phyloP scores from a whole-genome alignment of 2,888 invertebrate species.

The Synergus umbraculus region DNA sequence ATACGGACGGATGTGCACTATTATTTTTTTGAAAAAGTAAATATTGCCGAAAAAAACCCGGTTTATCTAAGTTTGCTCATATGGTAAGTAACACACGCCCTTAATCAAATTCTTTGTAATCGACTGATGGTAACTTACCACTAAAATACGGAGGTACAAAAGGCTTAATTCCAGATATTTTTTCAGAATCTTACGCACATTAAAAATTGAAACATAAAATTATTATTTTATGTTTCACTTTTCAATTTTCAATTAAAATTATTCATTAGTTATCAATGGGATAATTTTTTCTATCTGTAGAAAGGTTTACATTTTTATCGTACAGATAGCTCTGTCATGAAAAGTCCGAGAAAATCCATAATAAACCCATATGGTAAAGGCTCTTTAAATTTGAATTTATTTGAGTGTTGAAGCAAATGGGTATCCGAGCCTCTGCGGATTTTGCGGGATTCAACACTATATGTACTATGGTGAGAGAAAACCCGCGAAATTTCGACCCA shows the following conservation, averaged over 20 bases:
- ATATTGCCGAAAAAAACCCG: no score
- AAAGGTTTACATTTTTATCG: neutral
- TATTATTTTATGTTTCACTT: no score
- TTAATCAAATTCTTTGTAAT: no score
- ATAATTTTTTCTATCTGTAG: neutral
- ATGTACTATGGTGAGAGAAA: no score
- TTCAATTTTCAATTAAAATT: no score
- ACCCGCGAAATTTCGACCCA: no score
- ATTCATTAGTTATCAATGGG: neutral
- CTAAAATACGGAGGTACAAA: neutral
- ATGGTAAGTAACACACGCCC: no score
- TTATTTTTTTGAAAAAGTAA: no score
- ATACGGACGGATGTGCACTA: no score
- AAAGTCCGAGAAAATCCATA: neutral
- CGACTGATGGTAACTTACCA: neutral
- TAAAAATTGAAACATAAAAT: neutral
- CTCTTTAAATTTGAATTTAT: neutral
- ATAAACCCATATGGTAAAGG: neutral
- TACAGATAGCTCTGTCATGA: neutral
- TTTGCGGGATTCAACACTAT: neutral
- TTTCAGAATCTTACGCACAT: neutral
- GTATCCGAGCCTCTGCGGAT: neutral
- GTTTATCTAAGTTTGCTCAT: no score
- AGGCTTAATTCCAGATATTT: neutral
- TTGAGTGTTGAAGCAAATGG: neutral